Percentiles rank a stretch among this genome's conserved stretches.
Evolutionary conservation across 2,888 invertebrate genomes (phyloP).

Genomic region (Melanostoma scalare): DNA sequence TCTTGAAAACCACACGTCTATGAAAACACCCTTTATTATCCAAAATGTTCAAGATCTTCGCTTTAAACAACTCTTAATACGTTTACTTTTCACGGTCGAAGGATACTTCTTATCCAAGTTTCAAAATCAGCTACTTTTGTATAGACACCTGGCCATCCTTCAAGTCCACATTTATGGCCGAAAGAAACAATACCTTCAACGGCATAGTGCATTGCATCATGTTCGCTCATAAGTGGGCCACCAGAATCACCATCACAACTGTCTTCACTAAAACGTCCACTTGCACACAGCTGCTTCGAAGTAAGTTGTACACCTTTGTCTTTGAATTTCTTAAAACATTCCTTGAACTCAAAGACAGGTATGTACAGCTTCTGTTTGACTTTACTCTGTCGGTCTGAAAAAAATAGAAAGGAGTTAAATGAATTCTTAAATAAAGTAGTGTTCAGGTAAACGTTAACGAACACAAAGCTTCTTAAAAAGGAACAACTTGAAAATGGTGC

Average conservation of each 20-base stretch:
- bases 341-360: slow-evolving; percentile 81
- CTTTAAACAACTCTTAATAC: no score
- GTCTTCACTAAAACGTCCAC: slow-evolving; percentile 83
- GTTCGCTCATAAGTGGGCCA: slow-evolving; percentile 84
- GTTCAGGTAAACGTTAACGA: no score
- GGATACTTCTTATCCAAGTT: slow-evolving; percentile 86
- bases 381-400: slow-evolving; percentile 77
- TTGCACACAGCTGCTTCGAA: slow-evolving; percentile 78
- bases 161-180: slow-evolving; percentile 82
- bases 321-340: slow-evolving; percentile 81
- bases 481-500: no score
- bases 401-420: neutral
- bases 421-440: no score
- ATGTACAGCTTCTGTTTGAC: slow-evolving; percentile 82
- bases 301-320: slow-evolving; percentile 75
- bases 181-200: slow-evolving; percentile 83
- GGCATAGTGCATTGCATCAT: slow-evolving; percentile 78
- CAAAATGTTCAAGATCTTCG: no score
- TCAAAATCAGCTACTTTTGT: slow-evolving; percentile 85
- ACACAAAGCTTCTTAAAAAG: no score
- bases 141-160: slow-evolving; percentile 88
- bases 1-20: no score
- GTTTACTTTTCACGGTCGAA: slow-evolving; percentile 77
- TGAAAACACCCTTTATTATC: no score
- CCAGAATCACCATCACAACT: slow-evolving; percentile 87